Conservation (phyloP, 2,113 vertebrate genomes). For the Mus musculus region GRCm39 chrX:156634501-156635000, state of each 20-base stretch:
- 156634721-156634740: slow-evolving; percentile 9
- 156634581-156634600: slow-evolving; percentile 21
- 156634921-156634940: slow-evolving; percentile 35
- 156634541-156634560: slow-evolving; percentile 33
- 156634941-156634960: slow-evolving; percentile 34
- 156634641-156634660: slow-evolving; percentile 39
- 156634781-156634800: slow-evolving; percentile 41
- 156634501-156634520: slow-evolving; percentile 37
- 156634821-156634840: slow-evolving; percentile 49
- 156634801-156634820: slow-evolving; percentile 57
- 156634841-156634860: slow-evolving; percentile 1
- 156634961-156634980: slow-evolving; percentile 29
- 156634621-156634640: slow-evolving; percentile 24
- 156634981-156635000: slow-evolving; percentile 6
- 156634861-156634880: slow-evolving; percentile 24
- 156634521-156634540: slow-evolving; percentile 53
- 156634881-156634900: slow-evolving; percentile 40
- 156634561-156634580: slow-evolving; percentile 44
- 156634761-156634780: slow-evolving; percentile 47
- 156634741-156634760: not conserved
- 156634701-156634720: slow-evolving; percentile 18
- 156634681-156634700: slow-evolving; percentile 8
- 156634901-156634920: not conserved
- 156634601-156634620: slow-evolving; percentile 8
- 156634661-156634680: slow-evolving; percentile 25